phyloP scores from a whole-genome alignment of 2,888 invertebrate species.

The Epirrhoe tristata region DNA sequence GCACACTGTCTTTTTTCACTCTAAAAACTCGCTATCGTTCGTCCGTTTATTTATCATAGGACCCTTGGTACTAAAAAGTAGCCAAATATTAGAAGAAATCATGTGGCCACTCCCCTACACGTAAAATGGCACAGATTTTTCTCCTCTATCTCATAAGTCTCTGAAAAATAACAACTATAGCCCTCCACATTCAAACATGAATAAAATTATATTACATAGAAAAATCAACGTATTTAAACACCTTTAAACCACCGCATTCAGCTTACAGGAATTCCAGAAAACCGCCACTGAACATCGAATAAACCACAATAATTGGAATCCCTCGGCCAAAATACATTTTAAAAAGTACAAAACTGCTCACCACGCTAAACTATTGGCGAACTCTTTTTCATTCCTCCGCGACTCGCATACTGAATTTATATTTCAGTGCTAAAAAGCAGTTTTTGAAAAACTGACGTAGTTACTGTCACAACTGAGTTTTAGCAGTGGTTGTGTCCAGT shows the following conservation, averaged over 20 bases:
- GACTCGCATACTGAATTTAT: conserved; percentile 45
- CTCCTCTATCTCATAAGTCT: too few species aligned
- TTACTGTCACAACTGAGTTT: conserved; percentile 6
- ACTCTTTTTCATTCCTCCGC: conserved; percentile 53
- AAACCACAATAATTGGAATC: conserved; percentile 37
- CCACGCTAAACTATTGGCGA: conserved; percentile 49
- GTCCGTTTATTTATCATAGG: too few species aligned
- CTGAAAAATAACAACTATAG: too few species aligned
- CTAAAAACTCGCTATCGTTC: too few species aligned
- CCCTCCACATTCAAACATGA: background rate
- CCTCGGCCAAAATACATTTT: conserved; percentile 38
- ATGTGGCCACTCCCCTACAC: too few species aligned
- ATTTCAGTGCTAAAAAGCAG: conserved; percentile 65
- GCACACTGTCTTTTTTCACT: background rate
- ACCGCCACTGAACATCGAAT: conserved; percentile 19
- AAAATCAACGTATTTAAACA: background rate
- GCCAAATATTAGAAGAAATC: too few species aligned
- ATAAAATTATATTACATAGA: background rate
- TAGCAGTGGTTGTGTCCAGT: background rate
- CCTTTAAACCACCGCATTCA: background rate
- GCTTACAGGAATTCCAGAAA: conserved; percentile 21
- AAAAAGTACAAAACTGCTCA: conserved; percentile 40
- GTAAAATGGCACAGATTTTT: too few species aligned
- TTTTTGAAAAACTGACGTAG: conserved; percentile 60
- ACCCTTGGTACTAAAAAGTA: too few species aligned